Evolutionary conservation across 2,888 invertebrate genomes (phyloP).

Genomic region (Drosophila merina): DNA sequence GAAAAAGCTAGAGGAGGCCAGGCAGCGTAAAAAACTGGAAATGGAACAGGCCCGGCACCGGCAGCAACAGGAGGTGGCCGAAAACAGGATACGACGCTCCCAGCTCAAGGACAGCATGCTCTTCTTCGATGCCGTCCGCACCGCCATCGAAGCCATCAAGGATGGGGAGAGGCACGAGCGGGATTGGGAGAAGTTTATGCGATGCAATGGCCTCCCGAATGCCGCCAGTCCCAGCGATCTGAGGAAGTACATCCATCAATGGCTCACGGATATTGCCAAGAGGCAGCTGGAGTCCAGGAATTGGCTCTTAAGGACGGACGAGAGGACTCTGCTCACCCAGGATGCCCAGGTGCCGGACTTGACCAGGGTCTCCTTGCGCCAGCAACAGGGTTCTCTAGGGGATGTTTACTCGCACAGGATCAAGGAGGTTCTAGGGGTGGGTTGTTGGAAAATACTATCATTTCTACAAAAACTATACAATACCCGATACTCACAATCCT

Average conservation of each 20-base stretch:
- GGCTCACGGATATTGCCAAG: conserved; percentile 77
- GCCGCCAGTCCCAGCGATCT: conserved; percentile 83
- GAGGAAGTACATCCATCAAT: conserved; percentile 83
- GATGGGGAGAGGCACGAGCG: conserved; percentile 71
- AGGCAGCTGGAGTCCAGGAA: conserved; percentile 78
- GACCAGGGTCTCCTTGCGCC: conserved; percentile 76
- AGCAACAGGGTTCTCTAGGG: conserved; percentile 81
- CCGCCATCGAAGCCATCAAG: conserved; percentile 79
- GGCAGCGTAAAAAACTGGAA: conserved; percentile 82
- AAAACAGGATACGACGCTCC: conserved; percentile 81
- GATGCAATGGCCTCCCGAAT: conserved; percentile 83
- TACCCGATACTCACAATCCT: no score
- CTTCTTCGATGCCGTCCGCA: conserved; percentile 78
- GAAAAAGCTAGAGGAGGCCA: conserved; percentile 83
- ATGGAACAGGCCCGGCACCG: conserved; percentile 83
- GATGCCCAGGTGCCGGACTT: conserved; percentile 79
- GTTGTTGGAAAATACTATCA: conserved; percentile 11
- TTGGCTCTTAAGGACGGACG: conserved; percentile 83
- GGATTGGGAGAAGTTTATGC: conserved; percentile 84
- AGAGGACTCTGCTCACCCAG: conserved; percentile 83
- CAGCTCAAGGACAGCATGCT: conserved; percentile 82
- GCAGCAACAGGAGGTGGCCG: conserved; percentile 82
- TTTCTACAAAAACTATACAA: no score
- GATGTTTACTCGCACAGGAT: conserved; percentile 82
- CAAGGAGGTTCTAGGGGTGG: conserved; percentile 82